Evolutionary conservation across 2,113 vertebrate species (phyloP).

Genomic region (Centrocercus urophasianus): DNA sequence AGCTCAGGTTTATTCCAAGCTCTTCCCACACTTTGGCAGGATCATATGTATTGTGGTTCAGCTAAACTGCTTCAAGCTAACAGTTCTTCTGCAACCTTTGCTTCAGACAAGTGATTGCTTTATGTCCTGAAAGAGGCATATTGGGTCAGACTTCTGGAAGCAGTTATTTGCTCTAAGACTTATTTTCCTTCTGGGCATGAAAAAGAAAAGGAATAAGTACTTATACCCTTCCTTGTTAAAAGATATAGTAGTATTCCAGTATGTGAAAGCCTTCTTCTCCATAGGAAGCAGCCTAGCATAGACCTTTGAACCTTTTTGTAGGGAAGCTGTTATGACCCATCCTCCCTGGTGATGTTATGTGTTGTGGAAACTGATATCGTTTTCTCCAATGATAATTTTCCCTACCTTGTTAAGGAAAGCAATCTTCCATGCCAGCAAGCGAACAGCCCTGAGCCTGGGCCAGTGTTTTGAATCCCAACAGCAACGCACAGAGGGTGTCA

Average conservation of each 20-base stretch:
- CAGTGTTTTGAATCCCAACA: not conserved
- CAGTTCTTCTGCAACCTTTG: not conserved
- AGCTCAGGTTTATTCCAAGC: not conserved
- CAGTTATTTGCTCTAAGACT: not conserved
- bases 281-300: not conserved
- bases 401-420: not conserved
- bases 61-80: not conserved
- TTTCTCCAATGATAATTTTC: not conserved
- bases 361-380: not conserved
- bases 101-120: not conserved
- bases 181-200: not conserved
- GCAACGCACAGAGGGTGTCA: fast-evolving
- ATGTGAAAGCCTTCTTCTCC: not conserved
- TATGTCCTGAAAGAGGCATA: not conserved
- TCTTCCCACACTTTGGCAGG: not conserved
- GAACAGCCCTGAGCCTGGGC: not conserved
- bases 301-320: not conserved
- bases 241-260: fast-evolving
- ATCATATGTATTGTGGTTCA: not conserved
- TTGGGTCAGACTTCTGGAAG: not conserved
- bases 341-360: not conserved
- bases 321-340: fast-evolving
- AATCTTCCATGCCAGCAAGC: not conserved
- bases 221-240: not conserved
- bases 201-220: not conserved